Evolutionary conservation across 2,888 invertebrate genomes (phyloP), one percentile per base, ranked within the genome.

Genomic region (Amblyjoppa proteus): DNA sequence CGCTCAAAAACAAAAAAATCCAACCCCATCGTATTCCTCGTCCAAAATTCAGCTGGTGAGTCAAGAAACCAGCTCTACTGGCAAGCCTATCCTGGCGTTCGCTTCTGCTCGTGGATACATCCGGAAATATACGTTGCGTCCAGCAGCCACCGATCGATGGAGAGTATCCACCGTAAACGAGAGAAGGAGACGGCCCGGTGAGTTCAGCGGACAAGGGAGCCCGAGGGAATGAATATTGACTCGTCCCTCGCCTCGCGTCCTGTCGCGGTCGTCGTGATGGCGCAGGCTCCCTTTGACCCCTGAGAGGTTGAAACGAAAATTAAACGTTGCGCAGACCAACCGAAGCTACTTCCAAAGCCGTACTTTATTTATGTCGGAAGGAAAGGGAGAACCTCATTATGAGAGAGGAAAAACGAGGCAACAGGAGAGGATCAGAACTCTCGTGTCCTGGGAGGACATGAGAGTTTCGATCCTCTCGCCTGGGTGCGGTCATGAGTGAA

Each of bases 221-320:
- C 70, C 41, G 70, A 31, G 79, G 34, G 61, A 79, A 75, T 83
- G 74, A 83, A 83, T 79, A 79, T 79, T 79, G 69, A 74, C 79
- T 75, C 61, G 20, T 68, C 71, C 41, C 61, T 56, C n/a, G 56
- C 13, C 49, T 68, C 31, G n/a, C 68, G 4, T 13, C 45, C 64
- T 61, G 16, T 6, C 64, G 45, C 49, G 9, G 61, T 64, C 75
- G 49, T 51, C 31, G 49, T 41, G 53, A 51, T 61, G 61, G 68
- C 83, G 49, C 68, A 41, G 68, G 20, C 74, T 45, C 51, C 64
- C 58, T 25, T 74, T 69, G 51, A 78, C 58, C 45, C 61, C 78
- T 20, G 41, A 25, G 58, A 78, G 78, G 73, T 61, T 68, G 58
- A 25, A 66, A 11, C 41, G 49, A 78, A 45, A 58, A 68, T 74